These are phyloP conservation scores for Piprites chloris DNA, from an alignment of 2,113 vertebrate genomes.

Conservation along the genomic window DNA sequence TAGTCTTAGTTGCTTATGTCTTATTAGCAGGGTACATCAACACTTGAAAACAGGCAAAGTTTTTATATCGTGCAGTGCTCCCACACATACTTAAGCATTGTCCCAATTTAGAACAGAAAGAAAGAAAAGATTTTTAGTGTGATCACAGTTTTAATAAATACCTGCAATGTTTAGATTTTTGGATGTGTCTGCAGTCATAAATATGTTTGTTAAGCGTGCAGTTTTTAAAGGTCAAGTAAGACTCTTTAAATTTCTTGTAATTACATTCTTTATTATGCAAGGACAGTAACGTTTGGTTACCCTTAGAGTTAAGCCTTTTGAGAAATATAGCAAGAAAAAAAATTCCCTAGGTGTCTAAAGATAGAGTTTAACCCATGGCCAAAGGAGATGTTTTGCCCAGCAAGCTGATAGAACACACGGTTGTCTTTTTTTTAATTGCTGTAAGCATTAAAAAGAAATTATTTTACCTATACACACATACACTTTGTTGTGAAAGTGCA, in stretches of 20 bases:
- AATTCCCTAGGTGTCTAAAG: not conserved
- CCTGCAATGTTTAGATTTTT: not conserved
- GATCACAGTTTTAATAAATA: not conserved
- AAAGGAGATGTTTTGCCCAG: not conserved
- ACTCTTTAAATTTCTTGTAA: conserved; percentile 7
- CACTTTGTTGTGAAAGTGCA: not conserved
- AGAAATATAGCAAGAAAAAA: not conserved
- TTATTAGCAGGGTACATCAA: not conserved
- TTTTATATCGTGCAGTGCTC: not conserved
- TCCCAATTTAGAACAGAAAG: not conserved
- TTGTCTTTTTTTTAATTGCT: not conserved
- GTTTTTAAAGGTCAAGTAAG: conserved; percentile 28
- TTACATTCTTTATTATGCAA: not conserved
- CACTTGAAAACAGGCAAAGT: not conserved
- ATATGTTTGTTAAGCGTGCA: not conserved
- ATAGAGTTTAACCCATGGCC: not conserved
- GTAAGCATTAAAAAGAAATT: not conserved
- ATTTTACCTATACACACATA: not conserved
- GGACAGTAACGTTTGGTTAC: not conserved
- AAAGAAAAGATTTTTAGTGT: not conserved
- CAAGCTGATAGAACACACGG: not conserved
- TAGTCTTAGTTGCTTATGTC: not conserved
- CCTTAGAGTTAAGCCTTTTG: not conserved
- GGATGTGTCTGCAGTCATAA: not conserved
- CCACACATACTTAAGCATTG: not conserved